Evolutionary conservation across 2,888 invertebrate species (phyloP), one percentile per base, ranked within the genome.

Genomic region (Digitonthophagus gazella): DNA sequence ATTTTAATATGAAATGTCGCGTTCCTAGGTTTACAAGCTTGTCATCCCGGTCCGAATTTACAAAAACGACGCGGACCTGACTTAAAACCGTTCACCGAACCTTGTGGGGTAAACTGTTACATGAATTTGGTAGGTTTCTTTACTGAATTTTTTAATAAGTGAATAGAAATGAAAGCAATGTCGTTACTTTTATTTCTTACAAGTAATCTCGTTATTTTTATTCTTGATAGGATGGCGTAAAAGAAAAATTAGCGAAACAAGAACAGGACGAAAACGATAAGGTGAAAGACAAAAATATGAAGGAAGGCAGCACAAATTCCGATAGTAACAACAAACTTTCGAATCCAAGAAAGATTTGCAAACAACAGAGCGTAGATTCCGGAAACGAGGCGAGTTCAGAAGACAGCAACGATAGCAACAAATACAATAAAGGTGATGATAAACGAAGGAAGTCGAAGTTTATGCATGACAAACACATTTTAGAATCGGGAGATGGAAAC

Each of bases 361-460:
- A 88, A 81, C 89, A 84, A 81, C 88, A 86, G 74, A 86, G 91
- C 44, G 88, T 90, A 8, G 95, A 95, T 85, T 95, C 95, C 55
- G 93, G 95, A 72, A 96, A 96, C 82, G 96, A 96, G 83, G 96
- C 95, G 3, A 95, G 95, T 75, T 96, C 95, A 0, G 96, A 96
- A 80, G 96, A 96, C 79, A 96, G 96, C 81, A 96, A 96, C 79
- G 96, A 96, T 78, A 94, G 94, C 79, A 92, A 93, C 80, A 89
- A 91, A 69, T 89, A 85, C 76, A 90, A 89, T 78, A 91, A 91
- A 83, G 91, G 90, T 73, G 69, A 64, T 14, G 55, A 61, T 11
- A 56, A n/a, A 6, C 3, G 0, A 64, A 18, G 11, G 15, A 44
- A 16, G 3, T 65, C 15, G 6, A 15, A 54, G 0, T 20, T 22